These are phyloP conservation scores for Cryptotermes secundus DNA, from an alignment of 1,140 invertebrate genomes.

Conservation along the genomic window DNA sequence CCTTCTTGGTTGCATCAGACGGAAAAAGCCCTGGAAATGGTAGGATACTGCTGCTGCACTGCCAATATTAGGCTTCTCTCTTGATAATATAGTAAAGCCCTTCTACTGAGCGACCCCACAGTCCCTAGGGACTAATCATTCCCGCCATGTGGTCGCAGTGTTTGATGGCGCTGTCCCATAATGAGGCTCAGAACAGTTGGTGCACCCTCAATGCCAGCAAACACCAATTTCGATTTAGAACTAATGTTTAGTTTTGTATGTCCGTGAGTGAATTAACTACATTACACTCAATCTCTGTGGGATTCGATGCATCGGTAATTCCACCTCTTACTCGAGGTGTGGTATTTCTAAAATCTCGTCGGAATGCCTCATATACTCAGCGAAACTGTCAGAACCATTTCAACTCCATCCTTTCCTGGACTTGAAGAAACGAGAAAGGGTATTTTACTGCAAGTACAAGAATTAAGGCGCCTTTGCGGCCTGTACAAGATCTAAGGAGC, in stretches of 20 bases:
- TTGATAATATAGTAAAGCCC: neutral
- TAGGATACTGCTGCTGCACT: neutral
- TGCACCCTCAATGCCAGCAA: neutral
- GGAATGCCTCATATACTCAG: no score
- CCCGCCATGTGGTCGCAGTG: neutral
- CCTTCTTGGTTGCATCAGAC: neutral
- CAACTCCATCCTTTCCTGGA: no score
- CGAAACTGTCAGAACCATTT: no score
- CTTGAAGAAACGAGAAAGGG: no score
- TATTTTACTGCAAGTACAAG: no score
- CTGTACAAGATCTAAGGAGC: no score
- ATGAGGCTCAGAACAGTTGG: neutral
- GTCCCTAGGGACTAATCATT: neutral
- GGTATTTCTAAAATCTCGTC: no score
- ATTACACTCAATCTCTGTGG: neutral
- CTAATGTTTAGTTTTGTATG: neutral
- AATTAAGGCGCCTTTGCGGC: no score
- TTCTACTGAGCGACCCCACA: neutral
- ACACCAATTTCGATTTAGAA: conserved; percentile 3
- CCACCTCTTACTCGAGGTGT: neutral
- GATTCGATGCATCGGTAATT: neutral
- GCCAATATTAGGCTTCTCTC: conserved; percentile 14
- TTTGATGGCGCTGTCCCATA: neutral
- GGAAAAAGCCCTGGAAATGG: conserved; percentile 3
- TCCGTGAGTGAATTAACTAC: neutral